A percentile compares a stretch with the other conserved stretches of the same genome.
These are phyloP conservation scores for Corbicula japonica DNA, from an alignment of 2,888 invertebrate species.

Conservation along the genomic window DNA sequence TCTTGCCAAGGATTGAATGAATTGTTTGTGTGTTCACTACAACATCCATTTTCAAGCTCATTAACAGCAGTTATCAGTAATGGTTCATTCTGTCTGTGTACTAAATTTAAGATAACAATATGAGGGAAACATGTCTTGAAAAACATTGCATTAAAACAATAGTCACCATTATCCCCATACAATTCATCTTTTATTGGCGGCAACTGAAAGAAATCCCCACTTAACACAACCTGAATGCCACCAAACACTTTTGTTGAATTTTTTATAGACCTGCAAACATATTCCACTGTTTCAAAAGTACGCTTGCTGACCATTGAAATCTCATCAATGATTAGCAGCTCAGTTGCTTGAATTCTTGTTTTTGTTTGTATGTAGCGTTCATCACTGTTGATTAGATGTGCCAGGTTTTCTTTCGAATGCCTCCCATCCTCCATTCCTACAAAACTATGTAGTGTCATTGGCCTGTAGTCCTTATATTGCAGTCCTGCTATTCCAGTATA, in stretches of 20 bases:
- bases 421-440: constrained; percentile 49
- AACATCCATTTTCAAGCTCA: background rate
- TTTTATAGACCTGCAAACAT: constrained; percentile 20
- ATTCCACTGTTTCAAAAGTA: constrained; percentile 28
- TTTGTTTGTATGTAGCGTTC: constrained; percentile 25
- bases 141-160: constrained; percentile 8
- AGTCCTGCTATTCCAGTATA: constrained; percentile 29
- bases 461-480: constrained; percentile 4
- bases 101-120: background rate
- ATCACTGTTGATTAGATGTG: constrained; percentile 36
- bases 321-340: constrained; percentile 47
- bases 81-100: background rate
- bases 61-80: background rate
- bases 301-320: constrained; percentile 48
- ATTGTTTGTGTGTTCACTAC: background rate
- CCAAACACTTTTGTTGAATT: constrained; percentile 29
- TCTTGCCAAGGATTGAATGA: background rate
- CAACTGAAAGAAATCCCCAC: constrained; percentile 48
- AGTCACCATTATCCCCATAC: constrained; percentile 42
- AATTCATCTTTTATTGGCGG: constrained; percentile 37
- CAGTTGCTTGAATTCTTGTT: constrained; percentile 1
- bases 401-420: constrained; percentile 20
- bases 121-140: constrained; percentile 17
- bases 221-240: constrained; percentile 34
- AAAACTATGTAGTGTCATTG: constrained; percentile 23